A percentile compares a stretch with the other conserved stretches of the same genome.
phyloP scores from a whole-genome alignment of 2,113 vertebrate genomes.

The Zapornia atra region DNA sequence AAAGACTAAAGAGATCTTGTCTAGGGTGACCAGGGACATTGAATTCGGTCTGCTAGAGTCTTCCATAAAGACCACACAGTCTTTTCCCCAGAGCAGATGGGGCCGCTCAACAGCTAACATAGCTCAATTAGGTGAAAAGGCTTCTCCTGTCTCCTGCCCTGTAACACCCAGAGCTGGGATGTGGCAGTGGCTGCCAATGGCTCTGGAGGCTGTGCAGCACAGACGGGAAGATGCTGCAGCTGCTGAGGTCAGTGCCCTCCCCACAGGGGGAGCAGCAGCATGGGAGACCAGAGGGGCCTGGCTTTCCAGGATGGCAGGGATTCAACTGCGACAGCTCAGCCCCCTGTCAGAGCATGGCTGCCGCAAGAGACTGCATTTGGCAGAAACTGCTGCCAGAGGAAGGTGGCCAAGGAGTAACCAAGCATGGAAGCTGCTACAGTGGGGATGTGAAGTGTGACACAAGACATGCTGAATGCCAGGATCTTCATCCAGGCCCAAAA shows the following conservation, averaged over 20 bases:
- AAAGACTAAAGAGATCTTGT: background rate
- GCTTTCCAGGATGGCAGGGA: background rate
- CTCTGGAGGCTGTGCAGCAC: background rate
- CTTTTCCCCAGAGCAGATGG: background rate
- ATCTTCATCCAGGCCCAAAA: background rate
- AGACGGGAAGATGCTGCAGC: background rate
- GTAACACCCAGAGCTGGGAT: background rate
- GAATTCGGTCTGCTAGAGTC: background rate
- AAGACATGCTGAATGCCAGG: background rate
- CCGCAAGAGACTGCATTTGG: background rate
- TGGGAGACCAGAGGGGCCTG: background rate
- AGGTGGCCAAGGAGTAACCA: background rate
- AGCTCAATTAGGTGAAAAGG: background rate
- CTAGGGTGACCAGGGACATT: background rate
- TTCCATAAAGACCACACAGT: background rate
- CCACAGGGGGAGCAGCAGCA: accelerated
- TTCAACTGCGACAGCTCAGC: background rate
- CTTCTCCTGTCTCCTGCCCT: background rate
- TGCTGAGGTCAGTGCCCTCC: background rate
- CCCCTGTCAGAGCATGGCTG: background rate
- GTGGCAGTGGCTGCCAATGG: background rate
- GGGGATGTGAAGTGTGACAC: background rate
- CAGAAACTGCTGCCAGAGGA: background rate
- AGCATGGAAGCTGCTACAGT: background rate
- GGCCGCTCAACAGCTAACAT: background rate